Evolutionary conservation across 2,888 invertebrate species (phyloP), one percentile per base, ranked within the genome.

Genomic region (Spodoptera littoralis): DNA sequence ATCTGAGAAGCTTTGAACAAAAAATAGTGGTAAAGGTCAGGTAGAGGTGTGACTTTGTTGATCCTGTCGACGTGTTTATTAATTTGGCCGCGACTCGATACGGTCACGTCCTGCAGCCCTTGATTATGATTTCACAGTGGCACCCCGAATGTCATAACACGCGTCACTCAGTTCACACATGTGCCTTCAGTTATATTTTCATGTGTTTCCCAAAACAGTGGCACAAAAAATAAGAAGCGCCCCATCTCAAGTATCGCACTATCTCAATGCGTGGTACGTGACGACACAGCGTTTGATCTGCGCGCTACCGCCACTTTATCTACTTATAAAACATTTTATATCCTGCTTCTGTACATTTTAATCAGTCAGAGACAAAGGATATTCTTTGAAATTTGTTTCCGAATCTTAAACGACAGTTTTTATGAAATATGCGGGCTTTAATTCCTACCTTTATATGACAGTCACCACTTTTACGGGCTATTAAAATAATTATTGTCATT

Each of bases 321-420:
- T 85, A 76, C 85, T 79, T 85, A 87, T 86, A 89, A 90, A 90
- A 89, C 85, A 86, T 87, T 88, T 90, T 88, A 87, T 86, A 84
- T 81, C 79, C 84, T 83, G 90, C 93, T 91, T 89, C 92, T 91
- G 88, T 93, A 92, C 92, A 94, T 94, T 91, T 93, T 92, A 92
- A 94, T 92, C 89, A 92, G 89, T 72, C 82, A 85, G 87, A 90
- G 89, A 88, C 86, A 85, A 86, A 85, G 79, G 82, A 79, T 82
- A 83, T 93, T 92, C 91, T 87, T 76, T 88, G 91, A 92, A 93
- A 89, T 91, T 90, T 81, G 88, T 91, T 87, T 86, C 84, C 85
- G 85, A 84, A 86, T 91, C 88, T 84, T 92, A 88, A 91, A 91
- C 79, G 86, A 85, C 83, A 85, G 80, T 79, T 90, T 88, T 87